Conservation (phyloP, 2,113 vertebrate genomes). For the Petrocephalus microphthalmus region DNA sequence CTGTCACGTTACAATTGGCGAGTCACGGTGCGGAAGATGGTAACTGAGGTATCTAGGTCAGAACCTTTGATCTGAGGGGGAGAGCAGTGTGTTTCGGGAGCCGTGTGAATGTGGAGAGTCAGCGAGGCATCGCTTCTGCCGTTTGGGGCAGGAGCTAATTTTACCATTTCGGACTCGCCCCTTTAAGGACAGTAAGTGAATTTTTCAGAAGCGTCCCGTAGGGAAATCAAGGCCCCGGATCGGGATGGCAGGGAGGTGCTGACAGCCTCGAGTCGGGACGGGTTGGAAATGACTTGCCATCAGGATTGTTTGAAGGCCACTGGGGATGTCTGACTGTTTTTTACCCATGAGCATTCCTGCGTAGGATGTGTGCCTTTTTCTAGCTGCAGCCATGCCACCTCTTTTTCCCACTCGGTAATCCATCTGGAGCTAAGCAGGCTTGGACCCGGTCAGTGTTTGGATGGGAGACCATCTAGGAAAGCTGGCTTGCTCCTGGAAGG, state of each 20-base stretch:
- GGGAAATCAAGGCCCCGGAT: background rate
- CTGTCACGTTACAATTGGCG: background rate
- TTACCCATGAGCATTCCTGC: background rate
- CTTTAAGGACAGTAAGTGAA: conserved; percentile 1
- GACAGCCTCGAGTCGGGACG: background rate
- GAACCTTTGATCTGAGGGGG: no score
- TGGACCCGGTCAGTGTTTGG: no score
- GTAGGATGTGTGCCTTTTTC: background rate
- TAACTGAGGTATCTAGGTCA: background rate
- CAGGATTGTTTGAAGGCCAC: background rate
- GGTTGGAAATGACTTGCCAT: conserved; percentile 5
- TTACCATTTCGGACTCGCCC: background rate
- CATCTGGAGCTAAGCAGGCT: no score
- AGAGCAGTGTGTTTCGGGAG: background rate
- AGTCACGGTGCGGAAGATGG: background rate
- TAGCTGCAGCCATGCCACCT: no score
- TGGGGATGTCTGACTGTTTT: background rate
- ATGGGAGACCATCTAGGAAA: no score
- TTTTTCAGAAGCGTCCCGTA: background rate
- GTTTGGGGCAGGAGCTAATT: background rate
- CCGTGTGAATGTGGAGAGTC: background rate
- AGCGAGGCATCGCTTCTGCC: background rate
- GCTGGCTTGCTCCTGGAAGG: no score
- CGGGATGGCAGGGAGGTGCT: background rate
- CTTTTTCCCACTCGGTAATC: no score